These are phyloP conservation scores for Lycaon pictus DNA, from an alignment of 2,113 vertebrate genomes.

Conservation along the genomic window DNA sequence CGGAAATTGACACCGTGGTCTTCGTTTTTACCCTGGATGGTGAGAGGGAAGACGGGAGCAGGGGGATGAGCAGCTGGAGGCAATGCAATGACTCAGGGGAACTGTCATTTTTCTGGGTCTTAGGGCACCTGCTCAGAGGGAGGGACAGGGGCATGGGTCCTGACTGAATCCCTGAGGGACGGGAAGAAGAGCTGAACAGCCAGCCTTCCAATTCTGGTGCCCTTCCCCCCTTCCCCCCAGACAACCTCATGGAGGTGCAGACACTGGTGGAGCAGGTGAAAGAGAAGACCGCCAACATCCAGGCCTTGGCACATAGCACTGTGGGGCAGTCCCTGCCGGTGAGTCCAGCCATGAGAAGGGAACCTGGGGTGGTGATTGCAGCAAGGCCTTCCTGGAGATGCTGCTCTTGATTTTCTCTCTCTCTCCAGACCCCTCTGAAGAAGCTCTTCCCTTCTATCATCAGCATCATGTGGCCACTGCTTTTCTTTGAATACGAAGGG, in stretches of 20 bases:
- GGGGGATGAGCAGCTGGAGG: not conserved
- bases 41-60: slow-evolving; percentile 70
- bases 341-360: slow-evolving; percentile 14
- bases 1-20: slow-evolving; percentile 86
- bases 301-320: slow-evolving; percentile 85
- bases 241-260: slow-evolving; percentile 85
- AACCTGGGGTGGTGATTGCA: not conserved
- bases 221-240: slow-evolving; percentile 67
- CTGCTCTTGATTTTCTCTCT: slow-evolving; percentile 15
- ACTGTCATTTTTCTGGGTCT: not conserved
- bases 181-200: not conserved
- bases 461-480: slow-evolving; percentile 84
- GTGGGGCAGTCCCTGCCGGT: slow-evolving; percentile 80
- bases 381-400: not conserved
- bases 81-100: not conserved
- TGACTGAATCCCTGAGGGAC: not conserved
- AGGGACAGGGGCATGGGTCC: not conserved
- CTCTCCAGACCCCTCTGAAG: slow-evolving; percentile 83
- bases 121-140: not conserved
- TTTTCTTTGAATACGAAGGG: slow-evolving; percentile 79
- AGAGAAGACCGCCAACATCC: slow-evolving; percentile 84
- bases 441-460: slow-evolving; percentile 85
- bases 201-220: not conserved
- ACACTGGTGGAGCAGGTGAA: slow-evolving; percentile 83
- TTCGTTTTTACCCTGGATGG: slow-evolving; percentile 88